Percentiles rank a stretch among this genome's conserved stretches.
Evolutionary conservation across 2,888 invertebrate genomes (phyloP).

Genomic region (Cataglyphis altisquamis): DNA sequence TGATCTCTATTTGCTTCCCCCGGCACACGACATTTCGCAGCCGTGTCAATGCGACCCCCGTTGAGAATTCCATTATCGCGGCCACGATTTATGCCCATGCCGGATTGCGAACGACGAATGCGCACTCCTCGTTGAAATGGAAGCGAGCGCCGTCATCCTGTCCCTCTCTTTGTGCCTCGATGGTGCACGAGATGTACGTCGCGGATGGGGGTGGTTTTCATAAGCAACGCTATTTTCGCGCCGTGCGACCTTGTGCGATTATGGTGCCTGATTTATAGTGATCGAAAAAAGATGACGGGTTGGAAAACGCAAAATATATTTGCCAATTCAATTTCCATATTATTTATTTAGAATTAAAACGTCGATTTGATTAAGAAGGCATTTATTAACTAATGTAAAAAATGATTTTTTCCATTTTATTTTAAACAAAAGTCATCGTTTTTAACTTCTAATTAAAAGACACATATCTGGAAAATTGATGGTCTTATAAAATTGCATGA

Average conservation of each 20-base stretch:
- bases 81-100: conserved; percentile 78
- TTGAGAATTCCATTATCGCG: conserved; percentile 85
- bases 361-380: not conserved
- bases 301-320: not conserved
- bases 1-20: conserved; percentile 74
- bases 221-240: conserved; percentile 53
- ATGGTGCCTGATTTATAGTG: conserved; percentile 47
- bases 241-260: conserved; percentile 40
- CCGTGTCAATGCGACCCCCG: conserved; percentile 83
- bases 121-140: conserved; percentile 48
- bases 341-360: not conserved
- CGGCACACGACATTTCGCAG: conserved; percentile 78
- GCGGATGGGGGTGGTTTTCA: conserved; percentile 37
- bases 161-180: conserved; percentile 38
- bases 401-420: not conserved
- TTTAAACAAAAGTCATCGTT: not conserved
- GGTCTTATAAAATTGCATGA: not conserved
- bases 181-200: conserved; percentile 52
- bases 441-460: not conserved
- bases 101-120: conserved; percentile 42
- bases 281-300: conserved; percentile 46
- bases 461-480: not conserved
- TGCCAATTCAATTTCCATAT: not conserved
- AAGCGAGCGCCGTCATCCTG: conserved; percentile 41
- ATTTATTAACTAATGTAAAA: not conserved